phyloP scores from a whole-genome alignment of 1,140 invertebrate species.

The Harlomillsia oculata region DNA sequence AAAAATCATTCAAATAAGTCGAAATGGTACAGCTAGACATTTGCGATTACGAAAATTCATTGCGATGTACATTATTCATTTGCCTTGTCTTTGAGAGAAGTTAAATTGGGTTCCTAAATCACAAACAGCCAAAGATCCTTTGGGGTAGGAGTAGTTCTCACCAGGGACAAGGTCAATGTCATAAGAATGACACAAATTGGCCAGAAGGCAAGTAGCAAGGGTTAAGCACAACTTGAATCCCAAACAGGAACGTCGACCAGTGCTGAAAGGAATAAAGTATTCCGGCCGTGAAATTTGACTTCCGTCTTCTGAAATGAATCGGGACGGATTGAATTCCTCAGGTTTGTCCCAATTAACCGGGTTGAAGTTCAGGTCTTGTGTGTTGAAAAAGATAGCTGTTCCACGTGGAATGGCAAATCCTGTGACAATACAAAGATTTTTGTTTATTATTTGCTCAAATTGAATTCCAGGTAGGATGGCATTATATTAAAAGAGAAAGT shows the following conservation, averaged over 20 bases:
- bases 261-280: constrained; percentile 77
- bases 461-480: too few species aligned
- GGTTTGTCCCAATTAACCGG: constrained; percentile 62
- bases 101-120: constrained; percentile 17
- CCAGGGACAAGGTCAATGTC: constrained; percentile 51
- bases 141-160: constrained; percentile 35
- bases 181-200: constrained; percentile 63
- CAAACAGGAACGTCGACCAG: constrained; percentile 72
- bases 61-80: too few species aligned
- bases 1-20: too few species aligned
- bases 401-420: constrained; percentile 62
- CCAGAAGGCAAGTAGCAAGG: constrained; percentile 60
- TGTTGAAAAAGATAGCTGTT: constrained; percentile 77
- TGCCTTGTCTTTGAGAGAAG: too few species aligned
- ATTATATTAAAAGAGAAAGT: too few species aligned
- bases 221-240: constrained; percentile 73
- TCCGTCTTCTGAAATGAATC: constrained; percentile 50
- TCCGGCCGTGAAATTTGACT: constrained; percentile 41
- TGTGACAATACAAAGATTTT: too few species aligned
- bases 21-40: too few species aligned
- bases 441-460: too few species aligned
- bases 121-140: constrained; percentile 19
- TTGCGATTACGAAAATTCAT: too few species aligned
- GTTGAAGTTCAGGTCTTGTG: constrained; percentile 70
- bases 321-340: constrained; percentile 56